Base-by-base conservation (phyloP, 1,140 invertebrate genomes). In the Drosophila neocordata region DNA sequence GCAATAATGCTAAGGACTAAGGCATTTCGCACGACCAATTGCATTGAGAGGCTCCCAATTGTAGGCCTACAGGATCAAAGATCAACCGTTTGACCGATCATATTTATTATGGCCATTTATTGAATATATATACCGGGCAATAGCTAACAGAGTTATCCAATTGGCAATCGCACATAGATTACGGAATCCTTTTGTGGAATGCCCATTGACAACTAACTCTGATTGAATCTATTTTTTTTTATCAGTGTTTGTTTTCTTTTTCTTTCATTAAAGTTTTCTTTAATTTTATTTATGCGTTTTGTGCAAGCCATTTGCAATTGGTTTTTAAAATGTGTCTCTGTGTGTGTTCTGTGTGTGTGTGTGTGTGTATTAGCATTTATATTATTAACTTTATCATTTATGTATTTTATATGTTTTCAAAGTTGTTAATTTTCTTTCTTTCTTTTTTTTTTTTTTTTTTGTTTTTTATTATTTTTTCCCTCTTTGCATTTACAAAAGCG, bases 111-210 rank as follows among this genome's bases (percentile, higher is more conserved):
- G 34, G 34, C 34, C 34, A 48, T 20, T 15, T 38, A 38, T 44
- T 2, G 9, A 15, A 20, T 44, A 35, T 38, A 8, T 69, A 87
- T 87, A 74, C 89, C 79, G 72, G 83, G 79, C 77, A 84, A 72
- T 84, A 88, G 85, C 82, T 69, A 58, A 85, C 85, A 91, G 89
- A 91, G 85, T 89, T 88, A 89, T 91, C 77, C 89, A 89, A 89
- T 69, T 74, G 81, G 88, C 77, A 89, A 89, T 81, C 83, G 65
- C 83, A 85, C 82, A 85, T 77, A 78, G 69, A 67, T 20, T 20
- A 52, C 41, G 41, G 6, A 48, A 11, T 20, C 15, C 79, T 71
- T 52, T 87, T 87, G 83, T 88, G 83, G 83, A 87, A 83, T 88
- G 83, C 84, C 83, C 79, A 80, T 90, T 89, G 89, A 87, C 85